Evolutionary conservation across 1,140 invertebrate species (phyloP), one percentile per base, ranked within the genome.

Genomic region (Anthonomus grandis): DNA sequence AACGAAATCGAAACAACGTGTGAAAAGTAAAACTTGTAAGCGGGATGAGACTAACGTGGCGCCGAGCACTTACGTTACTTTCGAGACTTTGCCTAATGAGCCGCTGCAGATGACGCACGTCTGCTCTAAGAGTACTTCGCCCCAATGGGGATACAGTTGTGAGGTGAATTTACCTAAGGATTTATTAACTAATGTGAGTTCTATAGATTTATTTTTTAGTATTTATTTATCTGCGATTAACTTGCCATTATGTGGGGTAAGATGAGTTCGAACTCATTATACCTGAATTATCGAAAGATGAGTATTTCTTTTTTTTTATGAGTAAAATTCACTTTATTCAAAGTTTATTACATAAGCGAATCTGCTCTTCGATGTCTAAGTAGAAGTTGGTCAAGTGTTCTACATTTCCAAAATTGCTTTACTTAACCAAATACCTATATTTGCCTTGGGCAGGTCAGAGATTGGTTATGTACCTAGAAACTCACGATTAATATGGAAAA

Each of bases 11-110:
- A 67, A 65, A 50, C n/a, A n/a, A n/a, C 62, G 63, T 41, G 37
- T 55, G 17, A 65, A 67, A 62, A 56, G 54, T 3, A 70, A 68
- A 50, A 37, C 27, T 15, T 38, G 31, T 3, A 65, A 65, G 48
- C 52, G 46, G 5, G 59, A 68, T 6, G 60, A 68, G 17, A 68
- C 70, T 38, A 60, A 66, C 25, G 45, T 64, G 10, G 64, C 68
- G 24, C 82, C 81, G 5, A 79, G 76, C 62, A 79, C 80, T 25
- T 84, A 83, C 60, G 81, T 83, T 13, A 81, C 79, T 42, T 83
- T 83, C 64, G 79, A 83, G 69, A 67, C 71, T 37, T 21, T 61
- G 21, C 52, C 61, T 1, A 56, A 67, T 22, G 55, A 59, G 24
- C 57, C 65, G 10, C 66, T 72, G 36, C 73, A 76, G 65, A 72